Evolutionary conservation across 1,140 invertebrate genomes (phyloP), one percentile per base, ranked within the genome.

Genomic region (Sinella curviseta): DNA sequence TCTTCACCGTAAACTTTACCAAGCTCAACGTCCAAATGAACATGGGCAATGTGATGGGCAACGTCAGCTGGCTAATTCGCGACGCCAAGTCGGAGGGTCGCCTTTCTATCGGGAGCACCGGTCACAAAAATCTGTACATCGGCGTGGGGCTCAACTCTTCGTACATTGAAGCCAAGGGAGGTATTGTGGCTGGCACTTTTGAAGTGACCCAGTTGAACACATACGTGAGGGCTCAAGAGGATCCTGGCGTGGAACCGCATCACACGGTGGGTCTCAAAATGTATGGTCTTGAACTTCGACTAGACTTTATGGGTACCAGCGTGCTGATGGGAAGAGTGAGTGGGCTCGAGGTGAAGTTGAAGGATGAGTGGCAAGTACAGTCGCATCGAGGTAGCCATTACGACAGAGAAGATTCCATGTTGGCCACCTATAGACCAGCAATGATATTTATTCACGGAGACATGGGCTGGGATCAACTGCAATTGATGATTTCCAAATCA

Each of bases 11-110:
- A 16, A 98, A 98, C 88, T 95, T 99, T 84, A 97, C 95, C 2
- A 92, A 94, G 83, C 88, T 99, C 30, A 97, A 98, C 87, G 94
- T 99, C 24, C 95, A 97, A 84, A 98, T 99, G 94, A 98, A 98
- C 87, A 99, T 99, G 95, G 96, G 96, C 26, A 99, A 98, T 86
- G 96, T 98, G 0, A 98, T 98, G 95, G 97, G 97, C 28, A 98
- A 98, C 86, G 96, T 97, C 60, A 75, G 92, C 60, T 98, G 96
- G 96, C 90, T 95, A 85, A 96, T 94, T 0, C 93, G 94, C 86
- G 94, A 95, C 84, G 95, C 97, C 85, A 91, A 93, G 85, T 95
- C 93, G 1, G 93, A 97, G 85, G 97, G 96, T 0, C 91, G 95
- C 48, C 88, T 98, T 8, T 96, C 95, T 35, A 97, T 98, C 84